Base-by-base conservation (phyloP, 1,140 invertebrate genomes). In the Yoshiicerus persimilis region DNA sequence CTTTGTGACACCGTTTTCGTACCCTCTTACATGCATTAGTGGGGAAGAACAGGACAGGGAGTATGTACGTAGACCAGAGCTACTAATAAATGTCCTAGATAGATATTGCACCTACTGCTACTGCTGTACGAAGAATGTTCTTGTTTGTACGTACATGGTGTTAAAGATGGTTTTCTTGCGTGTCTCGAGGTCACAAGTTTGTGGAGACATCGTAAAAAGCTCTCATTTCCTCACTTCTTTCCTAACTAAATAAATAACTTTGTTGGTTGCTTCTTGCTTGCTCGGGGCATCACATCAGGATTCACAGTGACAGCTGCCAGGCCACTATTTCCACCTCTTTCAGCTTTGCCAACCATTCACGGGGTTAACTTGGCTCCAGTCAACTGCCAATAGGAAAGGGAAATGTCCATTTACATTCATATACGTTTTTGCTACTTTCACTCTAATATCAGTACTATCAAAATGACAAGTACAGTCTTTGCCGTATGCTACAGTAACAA, bases 181-280 rank as follows among this genome's bases (percentile, higher is more conserved):
- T 80, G 75, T 80, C 75, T 80, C 75, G 30, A 80, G 75, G 75
- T 80, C 75, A 80, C 32, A 80, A 80, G 11, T 36, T 80, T 38
- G 75, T 80, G 27, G 64, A 34, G 75, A 80, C 75, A 80, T 80
- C 75, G 75, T 80, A 80, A 80, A 80, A 80, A 80, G 75, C 75
- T 80, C 34, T 80, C 75, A 80, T 80, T 80, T 80, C 75, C 75
- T 80, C 34, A 38, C 75, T 80, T 38, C 75, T 80, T 80, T 80
- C 75, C 75, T 80, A 80, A 80, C 75, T 38, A 80, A 80, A 80
- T 80, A 80, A 80, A 80, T 80, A 80, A 80, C 32, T n/a, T 34
- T 80, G 30, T 38, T n/a, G 75, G 75, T 38, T 80, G 75, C 75
- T 80, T 80, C 32, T 38, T 80, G 75, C 75, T 80, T 80, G 64